phyloP scores from a whole-genome alignment of 2,888 invertebrate genomes.

The Dascillus cervinus region DNA sequence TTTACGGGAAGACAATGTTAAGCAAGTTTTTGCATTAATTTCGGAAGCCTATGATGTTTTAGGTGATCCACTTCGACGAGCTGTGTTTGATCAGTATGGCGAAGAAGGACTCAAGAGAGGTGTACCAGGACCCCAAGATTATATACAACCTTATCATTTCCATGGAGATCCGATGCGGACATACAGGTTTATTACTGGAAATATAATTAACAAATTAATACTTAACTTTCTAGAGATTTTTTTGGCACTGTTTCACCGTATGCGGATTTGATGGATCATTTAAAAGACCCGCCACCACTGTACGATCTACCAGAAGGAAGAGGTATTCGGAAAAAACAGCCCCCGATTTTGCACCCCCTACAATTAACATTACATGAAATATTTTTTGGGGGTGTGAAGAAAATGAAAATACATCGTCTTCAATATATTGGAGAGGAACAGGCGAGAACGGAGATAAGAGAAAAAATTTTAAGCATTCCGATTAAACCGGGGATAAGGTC shows the following conservation, averaged over 20 bases:
- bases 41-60: constrained; percentile 77
- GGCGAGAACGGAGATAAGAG: constrained; percentile 53
- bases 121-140: constrained; percentile 59
- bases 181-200: constrained; percentile 47
- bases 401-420: constrained; percentile 71
- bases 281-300: constrained; percentile 54
- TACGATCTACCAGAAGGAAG: constrained; percentile 54
- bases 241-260: constrained; percentile 80
- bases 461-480: constrained; percentile 67
- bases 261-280: constrained; percentile 62
- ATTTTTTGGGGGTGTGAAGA: constrained; percentile 69
- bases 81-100: constrained; percentile 84
- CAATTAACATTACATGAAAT: constrained; percentile 55
- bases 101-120: constrained; percentile 80
- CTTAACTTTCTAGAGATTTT: constrained; percentile 49
- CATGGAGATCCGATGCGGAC: constrained; percentile 72
- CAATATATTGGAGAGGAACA: constrained; percentile 59
- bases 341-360: constrained; percentile 49
- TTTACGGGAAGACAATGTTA: constrained; percentile 52
- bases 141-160: constrained; percentile 67
- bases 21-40: constrained; percentile 53
- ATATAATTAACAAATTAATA: constrained; percentile 1
- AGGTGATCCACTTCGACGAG: constrained; percentile 56
- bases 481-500: constrained; percentile 67
- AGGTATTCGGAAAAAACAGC: constrained; percentile 57